Evolutionary conservation across 2,797 vertebrate genomes (phyloP), one percentile per base, ranked within the genome.

Genomic region (Chelidonichthys spinosus): DNA sequence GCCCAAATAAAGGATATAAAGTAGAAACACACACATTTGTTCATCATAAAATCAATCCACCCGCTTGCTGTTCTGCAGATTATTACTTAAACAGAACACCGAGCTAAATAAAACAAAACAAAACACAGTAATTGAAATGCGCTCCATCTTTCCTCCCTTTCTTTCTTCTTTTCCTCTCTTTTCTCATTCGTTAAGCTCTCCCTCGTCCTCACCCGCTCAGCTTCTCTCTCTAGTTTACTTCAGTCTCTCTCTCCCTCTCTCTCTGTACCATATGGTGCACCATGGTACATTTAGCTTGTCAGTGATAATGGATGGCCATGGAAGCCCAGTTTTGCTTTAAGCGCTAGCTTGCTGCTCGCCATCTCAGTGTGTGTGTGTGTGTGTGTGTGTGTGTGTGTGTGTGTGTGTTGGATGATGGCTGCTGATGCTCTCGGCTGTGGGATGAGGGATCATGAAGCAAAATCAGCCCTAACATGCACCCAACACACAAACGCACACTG

Each of bases 261-360:
- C 93, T 94, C 83, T 83, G 82, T 95, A 95, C 97, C 97, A 98
- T 98, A 96, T 99, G 97, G 96, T 95, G 92, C 95, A 96, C 92
- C 96, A 98, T 95, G 97, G 96, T 97, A 98, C 97, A 98, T 98
- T 99, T 97, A 96, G 96, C 97, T 97, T 98, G 97, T 98, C 97
- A 98, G 93, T 95, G 94, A 95, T 98, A 98, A 99, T 98, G 96
- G 97, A 99, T 98, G 95, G 96, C 95, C 95, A 96, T 97, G 97
- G 96, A 96, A 97, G 96, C 96, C 95, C 97, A 96, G 96, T 97
- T 96, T 96, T 92, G 97, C 97, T 98, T 95, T 95, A 95, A 98
- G 97, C 97, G 87, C 88, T 97, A 95, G 87, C 94, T 91, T 86
- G 86, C 90, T 89, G 88, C 85, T 89, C 17, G 74, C 74, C 82